These are phyloP conservation scores for Druon quercuslanigerum DNA, from an alignment of 1,140 invertebrate species.

Conservation along the genomic window DNA sequence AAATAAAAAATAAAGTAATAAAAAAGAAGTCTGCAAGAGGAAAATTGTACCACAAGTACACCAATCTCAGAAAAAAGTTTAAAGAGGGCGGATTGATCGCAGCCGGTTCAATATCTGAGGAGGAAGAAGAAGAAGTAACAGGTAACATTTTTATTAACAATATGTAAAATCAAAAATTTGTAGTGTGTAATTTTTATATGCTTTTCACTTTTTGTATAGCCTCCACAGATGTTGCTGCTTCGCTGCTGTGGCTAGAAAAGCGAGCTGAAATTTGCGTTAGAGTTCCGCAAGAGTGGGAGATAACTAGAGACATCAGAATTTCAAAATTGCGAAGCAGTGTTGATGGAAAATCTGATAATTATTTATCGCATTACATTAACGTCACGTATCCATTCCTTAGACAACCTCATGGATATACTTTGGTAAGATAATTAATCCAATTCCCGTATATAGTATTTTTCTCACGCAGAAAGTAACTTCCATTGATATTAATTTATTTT, in stretches of 20 bases:
- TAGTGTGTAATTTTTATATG: not conserved
- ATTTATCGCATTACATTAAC: not conserved
- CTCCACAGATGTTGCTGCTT: not conserved
- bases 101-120: not conserved
- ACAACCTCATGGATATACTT: no score
- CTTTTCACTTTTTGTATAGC: not conserved
- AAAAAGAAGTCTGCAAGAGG: not conserved
- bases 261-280: not conserved
- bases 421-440: no score
- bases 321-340: no score
- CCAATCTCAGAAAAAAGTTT: not conserved
- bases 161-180: not conserved
- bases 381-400: no score
- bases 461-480: no score
- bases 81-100: not conserved
- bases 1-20: no score
- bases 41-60: not conserved
- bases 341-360: not conserved
- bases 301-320: no score
- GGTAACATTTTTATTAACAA: not conserved
- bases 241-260: not conserved
- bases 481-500: no score
- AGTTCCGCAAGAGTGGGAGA: no score
- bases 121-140: not conserved
- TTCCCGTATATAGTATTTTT: no score